Evolutionary conservation across 2,113 vertebrate species (phyloP).

Genomic region (Plestiodon gilberti): DNA sequence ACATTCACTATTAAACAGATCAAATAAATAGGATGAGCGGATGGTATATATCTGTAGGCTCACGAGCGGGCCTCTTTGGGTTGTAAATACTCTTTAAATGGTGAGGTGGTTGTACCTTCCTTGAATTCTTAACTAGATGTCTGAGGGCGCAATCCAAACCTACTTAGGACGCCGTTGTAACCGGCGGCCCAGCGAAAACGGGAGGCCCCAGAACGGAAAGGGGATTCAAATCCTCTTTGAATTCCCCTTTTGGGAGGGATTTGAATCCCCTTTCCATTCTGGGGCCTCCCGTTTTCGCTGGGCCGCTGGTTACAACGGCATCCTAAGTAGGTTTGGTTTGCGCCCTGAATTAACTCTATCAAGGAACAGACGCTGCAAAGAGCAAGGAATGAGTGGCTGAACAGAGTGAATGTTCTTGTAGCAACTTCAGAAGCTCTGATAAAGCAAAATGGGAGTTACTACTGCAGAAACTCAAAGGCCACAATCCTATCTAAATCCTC

Average conservation of each 20-base stretch:
- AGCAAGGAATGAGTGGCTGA: background rate
- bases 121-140: slow-evolving; percentile 10
- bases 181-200: too few relatives aligned
- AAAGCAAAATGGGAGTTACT: background rate
- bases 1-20: background rate
- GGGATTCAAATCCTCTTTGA: too few relatives aligned
- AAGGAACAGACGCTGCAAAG: background rate
- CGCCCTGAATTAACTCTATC: background rate
- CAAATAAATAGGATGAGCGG: background rate
- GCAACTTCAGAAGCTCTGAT: slow-evolving; percentile 8
- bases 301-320: too few relatives aligned
- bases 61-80: background rate
- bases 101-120: background rate
- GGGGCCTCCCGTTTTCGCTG: too few relatives aligned
- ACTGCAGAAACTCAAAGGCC: too few relatives aligned
- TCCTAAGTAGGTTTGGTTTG: too few relatives aligned
- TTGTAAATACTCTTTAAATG: slow-evolving; percentile 21
- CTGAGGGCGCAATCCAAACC: too few relatives aligned
- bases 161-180: too few relatives aligned
- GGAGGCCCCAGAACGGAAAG: too few relatives aligned
- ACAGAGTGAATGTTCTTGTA: background rate
- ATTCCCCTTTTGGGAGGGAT: too few relatives aligned
- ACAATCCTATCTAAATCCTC: too few relatives aligned
- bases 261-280: too few relatives aligned
- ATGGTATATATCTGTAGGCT: background rate